A percentile compares a stretch with the other conserved stretches of the same genome.
Evolutionary conservation across 2,888 invertebrate genomes (phyloP).

Genomic region (Rutpela maculata): DNA sequence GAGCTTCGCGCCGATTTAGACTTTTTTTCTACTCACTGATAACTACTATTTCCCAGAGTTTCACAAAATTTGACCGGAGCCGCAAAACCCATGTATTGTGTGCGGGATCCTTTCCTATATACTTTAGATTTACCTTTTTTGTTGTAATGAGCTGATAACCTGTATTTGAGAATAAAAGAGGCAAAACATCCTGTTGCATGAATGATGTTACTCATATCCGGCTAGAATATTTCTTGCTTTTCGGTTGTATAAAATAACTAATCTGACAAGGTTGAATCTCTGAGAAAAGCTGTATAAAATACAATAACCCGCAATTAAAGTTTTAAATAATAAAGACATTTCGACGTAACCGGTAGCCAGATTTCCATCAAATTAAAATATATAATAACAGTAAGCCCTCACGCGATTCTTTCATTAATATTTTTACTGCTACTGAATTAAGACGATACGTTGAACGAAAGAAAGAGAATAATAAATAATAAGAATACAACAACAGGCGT

Average conservation of each 20-base stretch:
- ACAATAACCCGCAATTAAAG: slow-evolving; percentile 1
- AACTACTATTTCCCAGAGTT: too few relatives aligned
- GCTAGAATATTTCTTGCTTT: neutral
- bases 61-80: too few relatives aligned
- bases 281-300: neutral
- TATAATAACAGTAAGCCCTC: slow-evolving; percentile 7
- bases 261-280: neutral
- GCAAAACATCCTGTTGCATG: too few relatives aligned
- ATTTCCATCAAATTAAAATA: slow-evolving; percentile 17
- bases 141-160: too few relatives aligned
- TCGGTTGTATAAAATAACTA: neutral
- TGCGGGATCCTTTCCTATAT: too few relatives aligned
- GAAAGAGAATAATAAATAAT: neutral
- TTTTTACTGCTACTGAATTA: neutral
- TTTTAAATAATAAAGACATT: slow-evolving; percentile 33
- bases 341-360: slow-evolving; percentile 27
- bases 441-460: neutral
- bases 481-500: neutral
- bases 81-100: too few relatives aligned
- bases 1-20: too few relatives aligned
- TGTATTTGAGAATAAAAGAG: too few relatives aligned
- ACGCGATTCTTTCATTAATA: slow-evolving; percentile 39
- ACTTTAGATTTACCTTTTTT: too few relatives aligned
- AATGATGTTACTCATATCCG: too few relatives aligned
- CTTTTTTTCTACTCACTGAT: too few relatives aligned